Conservation (phyloP, 2,888 invertebrate species). For the Diachrysia chrysitis region DNA sequence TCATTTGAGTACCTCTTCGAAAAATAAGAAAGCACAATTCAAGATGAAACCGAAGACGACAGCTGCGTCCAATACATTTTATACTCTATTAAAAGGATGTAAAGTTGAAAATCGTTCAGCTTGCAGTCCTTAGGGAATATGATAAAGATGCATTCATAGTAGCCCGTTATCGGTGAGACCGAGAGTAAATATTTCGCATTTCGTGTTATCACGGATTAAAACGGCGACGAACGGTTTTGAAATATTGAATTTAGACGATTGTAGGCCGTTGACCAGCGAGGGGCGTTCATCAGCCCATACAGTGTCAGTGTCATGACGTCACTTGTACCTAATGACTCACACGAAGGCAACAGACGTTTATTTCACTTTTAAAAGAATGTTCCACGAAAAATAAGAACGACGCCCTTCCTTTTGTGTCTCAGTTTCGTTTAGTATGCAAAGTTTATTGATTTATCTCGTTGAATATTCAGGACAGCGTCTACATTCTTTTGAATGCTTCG, state of each 20-base stretch:
- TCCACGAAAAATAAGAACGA: slow-evolving; percentile 31
- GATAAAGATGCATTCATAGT: slow-evolving; percentile 86
- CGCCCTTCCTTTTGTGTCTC: slow-evolving; percentile 45
- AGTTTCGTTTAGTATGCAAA: slow-evolving; percentile 55
- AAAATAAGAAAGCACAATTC: slow-evolving; percentile 87
- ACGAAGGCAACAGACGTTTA: slow-evolving; percentile 20
- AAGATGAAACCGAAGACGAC: slow-evolving; percentile 87
- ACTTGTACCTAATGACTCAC: slow-evolving; percentile 6
- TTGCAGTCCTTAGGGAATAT: slow-evolving; percentile 49
- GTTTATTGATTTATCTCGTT: slow-evolving; percentile 56
- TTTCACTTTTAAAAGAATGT: slow-evolving; percentile 48
- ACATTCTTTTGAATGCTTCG: slow-evolving; percentile 46
- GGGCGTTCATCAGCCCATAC: slow-evolving; percentile 11
- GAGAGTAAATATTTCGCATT: slow-evolving; percentile 86
- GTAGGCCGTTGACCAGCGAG: slow-evolving; percentile 65
- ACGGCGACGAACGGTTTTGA: slow-evolving; percentile 72
- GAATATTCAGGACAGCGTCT: slow-evolving; percentile 54
- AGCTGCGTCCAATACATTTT: slow-evolving; percentile 63
- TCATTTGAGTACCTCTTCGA: slow-evolving; percentile 66
- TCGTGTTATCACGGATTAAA: slow-evolving; percentile 84
- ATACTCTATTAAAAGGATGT: slow-evolving; percentile 62
- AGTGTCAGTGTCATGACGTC: slow-evolving; percentile 10
- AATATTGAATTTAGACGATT: slow-evolving; percentile 83
- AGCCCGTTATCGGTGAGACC: slow-evolving; percentile 81
- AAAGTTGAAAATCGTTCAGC: slow-evolving; percentile 51